Conservation (phyloP, 2,888 invertebrate species). For the Rhogogaster chlorosoma region DNA sequence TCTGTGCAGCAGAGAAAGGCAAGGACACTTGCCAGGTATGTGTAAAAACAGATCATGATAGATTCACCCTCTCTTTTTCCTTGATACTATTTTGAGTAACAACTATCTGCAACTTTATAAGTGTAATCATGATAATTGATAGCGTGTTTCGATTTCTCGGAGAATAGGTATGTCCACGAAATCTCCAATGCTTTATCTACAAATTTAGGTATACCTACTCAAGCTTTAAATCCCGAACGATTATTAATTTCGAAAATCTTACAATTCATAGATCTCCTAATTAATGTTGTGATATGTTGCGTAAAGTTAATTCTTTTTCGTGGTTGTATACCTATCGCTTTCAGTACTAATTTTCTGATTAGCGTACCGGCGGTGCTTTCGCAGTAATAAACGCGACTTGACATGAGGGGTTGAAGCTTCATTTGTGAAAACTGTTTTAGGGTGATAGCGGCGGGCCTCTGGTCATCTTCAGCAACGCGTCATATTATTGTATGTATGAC, state of each 20-base stretch:
- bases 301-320: neutral
- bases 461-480: constrained; percentile 70
- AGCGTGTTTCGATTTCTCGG: no score
- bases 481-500: constrained; percentile 78
- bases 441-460: constrained; percentile 86
- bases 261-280: neutral
- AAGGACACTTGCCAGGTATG: constrained; percentile 80
- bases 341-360: neutral
- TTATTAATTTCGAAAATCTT: neutral
- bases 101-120: neutral
- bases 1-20: constrained; percentile 80
- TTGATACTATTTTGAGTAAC: neutral
- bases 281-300: no score
- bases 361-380: no score
- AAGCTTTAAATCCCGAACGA: no score
- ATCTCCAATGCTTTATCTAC: no score
- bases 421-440: constrained; percentile 66
- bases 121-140: neutral
- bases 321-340: neutral
- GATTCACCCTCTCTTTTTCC: neutral
- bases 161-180: no score
- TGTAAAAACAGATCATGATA: neutral
- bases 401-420: neutral
- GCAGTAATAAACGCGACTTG: neutral
- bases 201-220: no score